These are phyloP conservation scores for Aporrectodea caliginosa DNA, from an alignment of 1,140 invertebrate genomes.

Conservation along the genomic window DNA sequence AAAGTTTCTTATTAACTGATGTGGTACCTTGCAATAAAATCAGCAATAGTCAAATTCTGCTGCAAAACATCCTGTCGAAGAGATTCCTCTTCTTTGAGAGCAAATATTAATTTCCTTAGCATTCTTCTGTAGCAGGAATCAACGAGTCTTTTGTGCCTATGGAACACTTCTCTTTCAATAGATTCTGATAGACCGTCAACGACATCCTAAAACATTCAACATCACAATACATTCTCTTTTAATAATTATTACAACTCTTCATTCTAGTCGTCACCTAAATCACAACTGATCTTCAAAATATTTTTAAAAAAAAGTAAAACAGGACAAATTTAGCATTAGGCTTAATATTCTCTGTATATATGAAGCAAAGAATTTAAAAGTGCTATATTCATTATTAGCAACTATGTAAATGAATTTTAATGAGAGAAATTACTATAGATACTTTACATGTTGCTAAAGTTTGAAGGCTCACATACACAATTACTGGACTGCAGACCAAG, in stretches of 20 bases:
- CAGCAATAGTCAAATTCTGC: constrained; percentile 33
- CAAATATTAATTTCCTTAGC: constrained; percentile 39
- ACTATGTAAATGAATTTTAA: not conserved
- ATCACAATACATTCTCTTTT: not conserved
- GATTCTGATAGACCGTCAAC: constrained; percentile 35
- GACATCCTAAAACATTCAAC: constrained; percentile 29
- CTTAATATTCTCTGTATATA: not conserved
- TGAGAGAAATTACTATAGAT: not conserved
- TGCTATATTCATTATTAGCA: not conserved
- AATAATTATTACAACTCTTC: not conserved
- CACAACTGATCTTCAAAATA: too few species aligned
- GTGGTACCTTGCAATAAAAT: too few species aligned
- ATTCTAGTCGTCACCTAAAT: not conserved
- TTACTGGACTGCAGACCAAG: too few species aligned
- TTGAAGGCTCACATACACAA: too few species aligned
- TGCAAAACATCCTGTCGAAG: constrained; percentile 33
- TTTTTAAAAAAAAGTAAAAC: not conserved
- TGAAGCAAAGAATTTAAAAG: not conserved
- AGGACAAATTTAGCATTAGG: not conserved
- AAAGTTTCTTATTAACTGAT: too few species aligned
- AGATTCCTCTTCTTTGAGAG: constrained; percentile 37
- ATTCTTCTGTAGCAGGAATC: constrained; percentile 36
- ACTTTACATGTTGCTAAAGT: too few species aligned
- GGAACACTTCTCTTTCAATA: constrained; percentile 41
- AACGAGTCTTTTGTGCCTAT: constrained; percentile 36